These are phyloP conservation scores for Pholis gunnellus DNA, from an alignment of 2,113 vertebrate genomes.

Conservation along the genomic window DNA sequence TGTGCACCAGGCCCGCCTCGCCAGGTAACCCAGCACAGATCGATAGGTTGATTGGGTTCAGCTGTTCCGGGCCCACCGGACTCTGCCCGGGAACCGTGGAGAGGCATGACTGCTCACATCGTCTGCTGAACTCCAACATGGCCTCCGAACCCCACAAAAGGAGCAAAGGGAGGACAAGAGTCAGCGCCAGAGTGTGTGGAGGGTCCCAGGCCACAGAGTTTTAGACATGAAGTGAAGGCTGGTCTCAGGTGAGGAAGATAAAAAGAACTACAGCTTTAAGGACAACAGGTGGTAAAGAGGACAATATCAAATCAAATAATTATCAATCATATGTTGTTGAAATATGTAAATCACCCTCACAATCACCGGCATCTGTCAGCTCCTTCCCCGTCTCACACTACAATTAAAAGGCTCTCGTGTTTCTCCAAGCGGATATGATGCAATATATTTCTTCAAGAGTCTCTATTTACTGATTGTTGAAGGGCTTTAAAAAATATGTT, in stretches of 20 bases:
- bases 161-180: conserved; percentile 3
- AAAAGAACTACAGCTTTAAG: neutral
- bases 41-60: conserved; percentile 77
- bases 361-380: neutral
- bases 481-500: no score
- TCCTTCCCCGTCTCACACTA: neutral
- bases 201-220: conserved; percentile 4
- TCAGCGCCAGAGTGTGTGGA: neutral
- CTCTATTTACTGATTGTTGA: neutral
- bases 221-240: conserved; percentile 11
- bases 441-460: neutral
- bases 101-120: conserved; percentile 61
- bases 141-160: conserved; percentile 26
- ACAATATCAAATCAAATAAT: neutral
- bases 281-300: neutral
- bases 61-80: conserved; percentile 36
- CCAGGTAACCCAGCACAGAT: conserved; percentile 53
- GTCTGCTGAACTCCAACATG: conserved; percentile 30
- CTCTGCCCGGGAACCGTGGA: conserved; percentile 40
- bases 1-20: conserved; percentile 35
- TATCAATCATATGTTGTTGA: neutral
- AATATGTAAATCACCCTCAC: neutral
- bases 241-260: conserved; percentile 6
- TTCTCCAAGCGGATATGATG: neutral
- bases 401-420: neutral